Conservation (phyloP, 2,113 vertebrate genomes). For the Blennius ocellaris region DNA sequence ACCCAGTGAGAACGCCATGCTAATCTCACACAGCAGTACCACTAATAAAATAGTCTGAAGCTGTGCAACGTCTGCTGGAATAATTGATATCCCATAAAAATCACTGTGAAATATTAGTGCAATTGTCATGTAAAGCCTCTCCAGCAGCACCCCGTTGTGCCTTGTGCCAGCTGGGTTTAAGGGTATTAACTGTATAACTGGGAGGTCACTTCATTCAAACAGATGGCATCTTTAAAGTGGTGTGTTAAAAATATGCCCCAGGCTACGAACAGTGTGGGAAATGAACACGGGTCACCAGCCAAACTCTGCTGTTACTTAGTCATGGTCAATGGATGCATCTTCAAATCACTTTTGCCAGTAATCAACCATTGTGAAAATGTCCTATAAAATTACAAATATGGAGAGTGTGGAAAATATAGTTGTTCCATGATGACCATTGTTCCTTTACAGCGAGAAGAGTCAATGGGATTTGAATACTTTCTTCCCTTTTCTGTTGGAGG, state of each 20-base stretch:
- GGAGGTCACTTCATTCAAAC: slow-evolving; percentile 69
- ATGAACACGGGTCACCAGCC: slow-evolving; percentile 48
- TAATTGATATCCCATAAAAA: slow-evolving; percentile 55
- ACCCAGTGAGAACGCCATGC: slow-evolving; percentile 49
- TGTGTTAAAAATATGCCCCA: slow-evolving; percentile 58
- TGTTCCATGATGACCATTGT: slow-evolving; percentile 21
- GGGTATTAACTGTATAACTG: slow-evolving; percentile 59
- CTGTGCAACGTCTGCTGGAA: slow-evolving; percentile 33
- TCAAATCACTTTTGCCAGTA: slow-evolving; percentile 41
- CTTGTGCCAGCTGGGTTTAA: slow-evolving; percentile 64
- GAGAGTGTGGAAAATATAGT: not conserved
- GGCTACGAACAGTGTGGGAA: slow-evolving; percentile 54
- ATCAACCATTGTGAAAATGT: slow-evolving; percentile 34
- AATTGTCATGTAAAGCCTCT: slow-evolving; percentile 57
- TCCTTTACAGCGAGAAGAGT: slow-evolving; percentile 22
- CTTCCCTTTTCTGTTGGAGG: not conserved
- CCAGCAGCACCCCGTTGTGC: slow-evolving; percentile 33
- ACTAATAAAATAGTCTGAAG: slow-evolving; percentile 45
- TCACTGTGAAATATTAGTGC: slow-evolving; percentile 68
- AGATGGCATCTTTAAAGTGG: slow-evolving; percentile 70
- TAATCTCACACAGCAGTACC: slow-evolving; percentile 26
- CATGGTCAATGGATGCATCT: slow-evolving; percentile 30
- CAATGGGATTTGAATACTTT: not conserved
- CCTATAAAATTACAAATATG: not conserved
- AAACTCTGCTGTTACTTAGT: slow-evolving; percentile 53